Conservation (phyloP, 2,797 vertebrate genomes). For the Eulemur mongoz region DNA sequence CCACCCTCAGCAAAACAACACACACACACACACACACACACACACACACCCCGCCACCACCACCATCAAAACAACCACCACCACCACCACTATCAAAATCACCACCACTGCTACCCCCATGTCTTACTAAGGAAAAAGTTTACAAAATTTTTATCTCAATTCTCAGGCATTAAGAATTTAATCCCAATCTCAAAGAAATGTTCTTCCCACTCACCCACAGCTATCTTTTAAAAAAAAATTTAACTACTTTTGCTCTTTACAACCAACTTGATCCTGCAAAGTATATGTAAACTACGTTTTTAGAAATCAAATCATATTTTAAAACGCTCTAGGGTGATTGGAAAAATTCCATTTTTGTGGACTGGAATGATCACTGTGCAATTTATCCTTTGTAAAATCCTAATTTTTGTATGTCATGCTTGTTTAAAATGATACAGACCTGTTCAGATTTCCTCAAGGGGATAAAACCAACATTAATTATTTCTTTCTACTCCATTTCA, state of each 20-base stretch:
- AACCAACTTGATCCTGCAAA: slow-evolving; percentile 41
- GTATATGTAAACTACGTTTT: background rate
- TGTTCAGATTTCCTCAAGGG: slow-evolving; percentile 44
- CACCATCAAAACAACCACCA: too few relatives aligned
- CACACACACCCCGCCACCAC: accelerated
- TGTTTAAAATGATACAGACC: slow-evolving; percentile 51
- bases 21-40: background rate
- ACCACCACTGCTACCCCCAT: accelerated
- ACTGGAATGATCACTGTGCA: slow-evolving; percentile 35
- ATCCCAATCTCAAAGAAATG: background rate
- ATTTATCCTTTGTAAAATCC: slow-evolving; percentile 48
- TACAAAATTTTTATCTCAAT: background rate
- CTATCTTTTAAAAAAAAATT: background rate
- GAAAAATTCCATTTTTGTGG: slow-evolving; percentile 47
- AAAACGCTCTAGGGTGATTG: slow-evolving; percentile 5
- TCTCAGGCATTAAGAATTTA: background rate
- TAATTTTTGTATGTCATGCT: slow-evolving; percentile 18
- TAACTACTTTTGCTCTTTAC: slow-evolving; percentile 18
- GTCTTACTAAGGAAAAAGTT: background rate
- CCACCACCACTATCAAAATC: background rate
- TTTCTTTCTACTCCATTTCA: slow-evolving; percentile 15
- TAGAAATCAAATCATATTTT: slow-evolving; percentile 29
- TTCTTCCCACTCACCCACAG: background rate
- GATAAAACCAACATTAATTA: slow-evolving; percentile 53
- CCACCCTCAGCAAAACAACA: background rate